Percentiles rank a stretch among this genome's conserved stretches.
These are phyloP conservation scores for Trissolcus brochymenae DNA, from an alignment of 2,888 invertebrate genomes.

Conservation along the genomic window DNA sequence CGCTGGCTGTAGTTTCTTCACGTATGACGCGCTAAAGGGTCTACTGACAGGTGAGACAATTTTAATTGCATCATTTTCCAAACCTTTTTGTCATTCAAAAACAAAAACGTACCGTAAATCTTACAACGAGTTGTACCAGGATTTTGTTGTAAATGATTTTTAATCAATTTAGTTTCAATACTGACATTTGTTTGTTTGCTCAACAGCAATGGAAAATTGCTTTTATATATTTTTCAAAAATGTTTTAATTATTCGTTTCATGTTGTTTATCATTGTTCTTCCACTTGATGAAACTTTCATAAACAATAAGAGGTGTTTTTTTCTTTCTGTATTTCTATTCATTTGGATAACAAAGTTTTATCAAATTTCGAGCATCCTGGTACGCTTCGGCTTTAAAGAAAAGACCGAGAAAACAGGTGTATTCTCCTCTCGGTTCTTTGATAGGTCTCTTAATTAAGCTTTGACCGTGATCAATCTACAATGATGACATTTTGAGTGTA, in stretches of 20 bases:
- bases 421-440: constrained; percentile 64
- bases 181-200: neutral
- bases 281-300: neutral
- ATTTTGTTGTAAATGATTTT: too few species aligned
- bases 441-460: constrained; percentile 63
- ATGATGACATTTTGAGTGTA: constrained; percentile 64
- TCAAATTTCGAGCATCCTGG: neutral
- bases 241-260: neutral
- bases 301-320: too few species aligned
- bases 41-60: constrained; percentile 82
- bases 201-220: neutral
- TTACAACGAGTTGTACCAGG: neutral
- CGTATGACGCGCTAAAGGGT: constrained; percentile 95
- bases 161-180: too few species aligned
- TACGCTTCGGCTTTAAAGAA: constrained; percentile 1
- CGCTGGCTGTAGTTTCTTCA: constrained; percentile 97
- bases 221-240: neutral
- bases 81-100: neutral
- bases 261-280: neutral
- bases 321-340: neutral
- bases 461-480: constrained; percentile 62
- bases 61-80: constrained; percentile 30
- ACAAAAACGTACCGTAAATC: neutral
- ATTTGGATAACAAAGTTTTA: neutral
- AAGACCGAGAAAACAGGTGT: constrained; percentile 59